Percentiles rank a stretch among this genome's conserved stretches.
Evolutionary conservation across 1,140 invertebrate species (phyloP).

Genomic region (Bombus impatiens): DNA sequence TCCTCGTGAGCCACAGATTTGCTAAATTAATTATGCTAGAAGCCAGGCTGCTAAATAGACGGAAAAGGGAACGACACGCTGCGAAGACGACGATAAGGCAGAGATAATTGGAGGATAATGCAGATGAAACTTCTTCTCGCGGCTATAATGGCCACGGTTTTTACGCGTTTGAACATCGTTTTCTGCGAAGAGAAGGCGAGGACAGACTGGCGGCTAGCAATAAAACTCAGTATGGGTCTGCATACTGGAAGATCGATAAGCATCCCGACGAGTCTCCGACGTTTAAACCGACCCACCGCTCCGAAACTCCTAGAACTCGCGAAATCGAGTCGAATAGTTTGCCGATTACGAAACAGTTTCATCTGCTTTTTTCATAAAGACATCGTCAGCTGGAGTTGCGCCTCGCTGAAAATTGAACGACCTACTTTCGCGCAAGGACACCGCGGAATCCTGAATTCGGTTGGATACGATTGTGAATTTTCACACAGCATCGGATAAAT

Average conservation of each 20-base stretch:
- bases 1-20: neutral
- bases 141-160: neutral
- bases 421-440: conserved; percentile 1
- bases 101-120: neutral
- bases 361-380: neutral
- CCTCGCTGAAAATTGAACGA: neutral
- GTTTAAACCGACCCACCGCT: neutral
- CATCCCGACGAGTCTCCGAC: neutral
- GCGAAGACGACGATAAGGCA: neutral
- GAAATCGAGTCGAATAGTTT: neutral
- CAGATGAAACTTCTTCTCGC: neutral
- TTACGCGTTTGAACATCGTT: neutral
- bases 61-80: neutral
- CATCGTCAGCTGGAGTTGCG: neutral
- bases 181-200: accelerated
- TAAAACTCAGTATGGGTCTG: neutral
- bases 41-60: neutral
- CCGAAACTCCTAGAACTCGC: neutral
- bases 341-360: neutral
- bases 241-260: neutral
- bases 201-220: neutral
- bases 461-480: neutral
- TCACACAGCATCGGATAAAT: neutral
- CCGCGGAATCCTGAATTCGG: neutral
- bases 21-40: neutral